Evolutionary conservation across 1,140 invertebrate genomes (phyloP).

Genomic region (Steinernema feltiae): DNA sequence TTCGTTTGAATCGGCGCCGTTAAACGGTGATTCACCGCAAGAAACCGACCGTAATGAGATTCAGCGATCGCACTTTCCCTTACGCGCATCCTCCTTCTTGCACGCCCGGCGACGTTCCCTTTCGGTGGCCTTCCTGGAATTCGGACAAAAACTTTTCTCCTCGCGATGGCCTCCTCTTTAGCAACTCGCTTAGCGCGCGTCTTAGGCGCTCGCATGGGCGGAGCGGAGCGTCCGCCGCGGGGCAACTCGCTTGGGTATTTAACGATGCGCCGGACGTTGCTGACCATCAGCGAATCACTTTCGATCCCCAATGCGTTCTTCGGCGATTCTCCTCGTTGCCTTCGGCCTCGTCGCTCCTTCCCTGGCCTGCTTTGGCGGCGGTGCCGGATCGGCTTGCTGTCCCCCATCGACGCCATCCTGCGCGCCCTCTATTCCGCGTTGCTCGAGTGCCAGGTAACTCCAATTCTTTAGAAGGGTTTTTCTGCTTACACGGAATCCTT

Average conservation of each 20-base stretch:
- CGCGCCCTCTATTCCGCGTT: constrained; percentile 18
- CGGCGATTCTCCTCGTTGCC: not conserved
- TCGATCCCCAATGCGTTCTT: not conserved
- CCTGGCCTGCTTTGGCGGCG: constrained; percentile 28
- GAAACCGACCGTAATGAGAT: not conserved
- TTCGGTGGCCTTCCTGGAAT: not conserved
- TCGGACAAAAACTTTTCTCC: not conserved
- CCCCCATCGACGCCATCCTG: constrained; percentile 24
- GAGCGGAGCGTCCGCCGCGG: not conserved
- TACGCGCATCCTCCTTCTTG: not conserved
- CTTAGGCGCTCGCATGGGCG: not conserved
- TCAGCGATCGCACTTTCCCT: not conserved
- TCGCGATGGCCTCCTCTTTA: not conserved
- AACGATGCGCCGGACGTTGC: not conserved
- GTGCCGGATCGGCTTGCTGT: constrained; percentile 24
- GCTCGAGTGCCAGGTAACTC: constrained; percentile 30
- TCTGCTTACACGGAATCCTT: not conserved
- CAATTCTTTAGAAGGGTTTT: not conserved
- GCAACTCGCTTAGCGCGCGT: not conserved
- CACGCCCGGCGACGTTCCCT: not conserved
- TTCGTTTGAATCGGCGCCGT: not conserved
- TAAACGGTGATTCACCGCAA: not conserved
- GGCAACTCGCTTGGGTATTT: not conserved
- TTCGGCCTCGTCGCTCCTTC: constrained; percentile 21
- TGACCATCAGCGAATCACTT: not conserved